Base-by-base conservation (phyloP, 2,797 vertebrate species). In the Linurgus olivaceus region DNA sequence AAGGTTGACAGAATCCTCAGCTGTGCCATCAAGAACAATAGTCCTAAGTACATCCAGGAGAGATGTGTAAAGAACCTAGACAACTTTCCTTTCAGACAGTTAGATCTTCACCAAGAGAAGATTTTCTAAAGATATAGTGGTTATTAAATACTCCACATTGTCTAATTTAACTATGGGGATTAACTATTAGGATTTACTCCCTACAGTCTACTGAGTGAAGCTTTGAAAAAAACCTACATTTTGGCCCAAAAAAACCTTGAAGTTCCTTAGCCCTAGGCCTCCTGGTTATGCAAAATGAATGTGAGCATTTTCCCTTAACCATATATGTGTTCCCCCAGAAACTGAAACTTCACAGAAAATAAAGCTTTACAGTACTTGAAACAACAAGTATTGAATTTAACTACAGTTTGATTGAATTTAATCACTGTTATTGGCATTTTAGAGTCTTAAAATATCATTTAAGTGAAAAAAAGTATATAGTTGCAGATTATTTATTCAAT, bases 321-420 rank as follows among this genome's bases (percentile, higher is more conserved):
- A 6, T 55, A 44, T 2, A 23, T 2, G 0, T 17, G 4, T 37
- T 79, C 6, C 7, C 5, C 4, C 11, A 24, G 40, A 40, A 11
- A 45, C 13, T 70, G n/a, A 65, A 28, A 25, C 44, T 58, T 52
- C 42, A 77, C 3, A 61, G 12, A 28, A 91, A 77, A 65, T 25
- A 57, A 38, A 48, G 4, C 2, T 76, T 92, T 44, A 50, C 7
- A 48, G 4, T 48, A 67, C 7, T 79, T 79, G 44, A 72, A 82
- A 40, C 17, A 72, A 44, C 20, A n/a, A n/a, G n/a, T n/a, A n/a
- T n/a, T n/a, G n/a, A n/a, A n/a, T n/a, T n/a, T n/a, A n/a, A n/a
- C n/a, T n/a, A n/a, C n/a, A 45, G 0, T 40, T 68, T 20, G 3
- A 68, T 76, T 40, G 5, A 58, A 35, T 90, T 52, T 71, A 71